Conservation (phyloP, 2,113 vertebrate species). For the Sula dactylatra region DNA sequence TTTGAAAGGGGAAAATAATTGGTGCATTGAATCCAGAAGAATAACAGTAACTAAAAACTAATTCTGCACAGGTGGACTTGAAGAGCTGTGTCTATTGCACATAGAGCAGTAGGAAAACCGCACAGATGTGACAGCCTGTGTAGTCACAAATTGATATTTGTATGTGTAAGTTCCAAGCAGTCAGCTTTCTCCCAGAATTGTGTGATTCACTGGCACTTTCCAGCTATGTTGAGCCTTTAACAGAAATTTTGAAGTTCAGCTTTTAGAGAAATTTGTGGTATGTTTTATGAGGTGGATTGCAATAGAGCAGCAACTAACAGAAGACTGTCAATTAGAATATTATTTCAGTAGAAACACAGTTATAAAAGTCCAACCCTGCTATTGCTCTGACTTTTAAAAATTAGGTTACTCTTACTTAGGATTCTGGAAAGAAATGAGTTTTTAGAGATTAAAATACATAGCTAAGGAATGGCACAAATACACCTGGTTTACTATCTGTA, state of each 20-base stretch:
- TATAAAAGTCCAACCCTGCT: neutral
- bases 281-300: neutral
- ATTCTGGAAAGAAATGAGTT: neutral
- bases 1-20: neutral
- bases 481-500: neutral
- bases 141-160: neutral
- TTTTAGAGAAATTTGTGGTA: neutral
- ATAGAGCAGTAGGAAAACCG: neutral
- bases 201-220: neutral
- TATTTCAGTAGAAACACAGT: neutral
- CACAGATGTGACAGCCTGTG: neutral
- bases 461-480: neutral
- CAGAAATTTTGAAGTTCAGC: neutral
- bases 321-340: neutral
- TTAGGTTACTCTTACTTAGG: neutral
- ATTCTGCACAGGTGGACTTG: neutral
- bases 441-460: neutral
- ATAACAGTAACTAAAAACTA: neutral
- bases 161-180: neutral
- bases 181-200: neutral
- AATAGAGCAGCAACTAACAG: neutral
- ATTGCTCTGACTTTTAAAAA: neutral
- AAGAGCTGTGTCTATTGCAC: neutral
- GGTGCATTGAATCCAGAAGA: neutral
- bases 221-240: neutral